Percentiles rank a stretch among this genome's conserved stretches.
Evolutionary conservation across 2,888 invertebrate genomes (phyloP).

Genomic region (Archips crataeganus): DNA sequence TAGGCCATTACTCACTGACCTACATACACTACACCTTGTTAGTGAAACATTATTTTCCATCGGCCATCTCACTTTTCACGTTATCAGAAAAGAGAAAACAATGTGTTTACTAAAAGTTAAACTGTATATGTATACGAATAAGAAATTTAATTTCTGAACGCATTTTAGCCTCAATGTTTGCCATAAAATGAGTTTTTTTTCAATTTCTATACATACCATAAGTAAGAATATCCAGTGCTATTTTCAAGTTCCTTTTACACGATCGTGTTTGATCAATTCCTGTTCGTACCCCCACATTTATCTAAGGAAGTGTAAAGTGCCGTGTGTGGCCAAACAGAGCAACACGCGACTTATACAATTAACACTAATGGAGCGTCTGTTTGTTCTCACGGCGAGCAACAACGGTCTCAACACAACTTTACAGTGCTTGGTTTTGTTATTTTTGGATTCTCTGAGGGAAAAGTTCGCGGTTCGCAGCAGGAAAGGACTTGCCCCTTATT

Average conservation of each 20-base stretch:
- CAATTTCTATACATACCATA: no score
- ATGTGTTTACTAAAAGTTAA: no score
- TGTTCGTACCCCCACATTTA: constrained; percentile 18
- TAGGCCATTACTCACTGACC: no score
- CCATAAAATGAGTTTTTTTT: no score
- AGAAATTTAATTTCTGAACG: no score
- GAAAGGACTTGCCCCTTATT: background rate
- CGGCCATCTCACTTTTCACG: no score
- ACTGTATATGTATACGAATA: no score
- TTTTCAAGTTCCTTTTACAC: background rate
- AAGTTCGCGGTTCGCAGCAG: background rate
- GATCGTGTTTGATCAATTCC: constrained; percentile 1
- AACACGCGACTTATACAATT: constrained; percentile 43
- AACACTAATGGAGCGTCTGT: constrained; percentile 41
- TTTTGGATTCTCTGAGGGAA: constrained; percentile 9
- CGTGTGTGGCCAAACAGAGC: constrained; percentile 36
- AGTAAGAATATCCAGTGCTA: background rate
- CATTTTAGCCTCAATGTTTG: no score
- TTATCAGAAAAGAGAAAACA: no score
- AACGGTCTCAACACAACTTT: constrained; percentile 23
- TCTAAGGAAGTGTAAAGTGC: constrained; percentile 37
- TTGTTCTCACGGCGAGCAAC: constrained; percentile 33
- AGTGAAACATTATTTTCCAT: no score
- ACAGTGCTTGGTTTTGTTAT: constrained; percentile 12
- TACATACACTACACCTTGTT: no score